Evolutionary conservation across 2,888 invertebrate genomes (phyloP), one percentile per base, ranked within the genome.

Genomic region (Parnassius orleans): DNA sequence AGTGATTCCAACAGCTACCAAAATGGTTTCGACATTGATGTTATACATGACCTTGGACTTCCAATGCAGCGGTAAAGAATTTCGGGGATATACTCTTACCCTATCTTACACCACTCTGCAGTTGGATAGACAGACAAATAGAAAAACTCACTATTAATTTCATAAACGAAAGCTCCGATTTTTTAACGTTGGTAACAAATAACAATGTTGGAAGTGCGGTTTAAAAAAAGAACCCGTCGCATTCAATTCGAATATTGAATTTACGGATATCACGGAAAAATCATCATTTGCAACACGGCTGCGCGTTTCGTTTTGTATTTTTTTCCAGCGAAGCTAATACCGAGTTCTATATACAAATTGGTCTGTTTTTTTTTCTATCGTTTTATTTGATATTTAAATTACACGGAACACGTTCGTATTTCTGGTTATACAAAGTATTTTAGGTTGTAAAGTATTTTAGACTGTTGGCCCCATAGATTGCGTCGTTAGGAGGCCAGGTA

Each of bases 211-310:
- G 41, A 46, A 43, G 52, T 57, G 43, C 24, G 24, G 48, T 55
- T 43, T 19, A 57, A 61, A 61, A 57, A 53, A 44, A 19, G 14
- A 46, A 24, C n/a, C n/a, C 24, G 48, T 12, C 7, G 48, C 50
- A 63, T 63, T 59, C 63, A 53, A 55, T 59, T 55, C 63, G 63
- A 54, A 58, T 59, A 63, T 63, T 59, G 55, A 63, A 63, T 59
- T 63, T 63, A 51, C 63, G 63, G 58, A 63, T 63, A 58, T 54
- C 50, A 50, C 50, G 58, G 52, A 59, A 58, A 63, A 59, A 55
- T 55, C 55, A 59, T 59, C 63, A 63, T 59, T 55, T 63, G 51
- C 58, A 59, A 59, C 58, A 50, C 55, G 58, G 63, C 58, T 15
- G 9, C 44, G 50, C 46, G 44, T 51, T 59, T 62, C 53, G 41